phyloP scores from a whole-genome alignment of 1,140 invertebrate species.

The Temnothorax curvispinosus region DNA sequence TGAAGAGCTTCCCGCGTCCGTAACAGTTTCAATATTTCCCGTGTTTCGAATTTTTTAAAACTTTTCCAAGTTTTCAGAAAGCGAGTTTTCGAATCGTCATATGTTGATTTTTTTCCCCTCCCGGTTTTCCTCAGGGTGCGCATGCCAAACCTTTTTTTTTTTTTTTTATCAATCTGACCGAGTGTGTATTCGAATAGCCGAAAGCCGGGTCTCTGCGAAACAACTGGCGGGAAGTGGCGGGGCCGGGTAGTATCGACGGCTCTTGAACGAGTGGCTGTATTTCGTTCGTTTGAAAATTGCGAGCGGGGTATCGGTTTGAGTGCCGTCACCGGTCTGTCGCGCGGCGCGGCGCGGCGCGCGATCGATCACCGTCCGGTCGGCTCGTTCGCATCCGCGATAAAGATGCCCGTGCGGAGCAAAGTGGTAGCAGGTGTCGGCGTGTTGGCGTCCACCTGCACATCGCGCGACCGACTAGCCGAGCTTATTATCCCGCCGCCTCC shows the following conservation, averaged over 20 bases:
- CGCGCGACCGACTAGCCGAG: slow-evolving; percentile 23
- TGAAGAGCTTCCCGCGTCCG: slow-evolving; percentile 1
- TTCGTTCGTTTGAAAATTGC: slow-evolving; percentile 56
- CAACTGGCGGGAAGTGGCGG: slow-evolving; percentile 47
- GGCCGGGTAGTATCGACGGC: slow-evolving; percentile 22
- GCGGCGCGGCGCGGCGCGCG: neutral
- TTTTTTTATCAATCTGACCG: neutral
- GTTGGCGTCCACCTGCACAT: slow-evolving; percentile 66
- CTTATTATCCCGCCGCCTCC: slow-evolving; percentile 59
- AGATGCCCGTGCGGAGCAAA: slow-evolving; percentile 59
- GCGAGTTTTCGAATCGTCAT: slow-evolving; percentile 29
- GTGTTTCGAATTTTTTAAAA: slow-evolving; percentile 15
- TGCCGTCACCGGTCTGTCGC: slow-evolving; percentile 50
- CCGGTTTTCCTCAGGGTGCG: neutral
- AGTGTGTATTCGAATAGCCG: slow-evolving; percentile 29
- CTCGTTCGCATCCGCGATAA: slow-evolving; percentile 65
- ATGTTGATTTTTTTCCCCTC: neutral
- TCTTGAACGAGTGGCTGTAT: slow-evolving; percentile 36
- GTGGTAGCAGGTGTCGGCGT: slow-evolving; percentile 70
- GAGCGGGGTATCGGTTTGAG: slow-evolving; percentile 41
- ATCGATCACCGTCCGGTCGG: slow-evolving; percentile 67
- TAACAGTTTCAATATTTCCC: slow-evolving; percentile 14
- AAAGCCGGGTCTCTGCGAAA: slow-evolving; percentile 26
- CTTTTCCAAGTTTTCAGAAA: slow-evolving; percentile 8
- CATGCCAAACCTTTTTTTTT: slow-evolving; percentile 24